Evolutionary conservation across 2,113 vertebrate genomes (phyloP).

Genomic region (Malurus melanocephalus): DNA sequence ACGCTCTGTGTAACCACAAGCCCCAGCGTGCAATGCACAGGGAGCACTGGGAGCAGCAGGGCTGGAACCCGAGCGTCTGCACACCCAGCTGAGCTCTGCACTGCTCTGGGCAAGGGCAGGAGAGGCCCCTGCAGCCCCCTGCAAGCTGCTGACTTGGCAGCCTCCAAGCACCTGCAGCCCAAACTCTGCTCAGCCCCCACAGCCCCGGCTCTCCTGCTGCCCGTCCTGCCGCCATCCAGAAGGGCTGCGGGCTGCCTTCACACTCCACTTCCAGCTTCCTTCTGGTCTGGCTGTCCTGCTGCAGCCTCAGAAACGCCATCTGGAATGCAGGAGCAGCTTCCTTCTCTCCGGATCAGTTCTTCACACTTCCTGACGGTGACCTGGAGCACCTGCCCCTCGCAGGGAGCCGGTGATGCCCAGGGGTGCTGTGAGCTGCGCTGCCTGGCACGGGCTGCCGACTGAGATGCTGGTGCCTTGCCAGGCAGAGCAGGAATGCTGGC

Average conservation of each 20-base stretch:
- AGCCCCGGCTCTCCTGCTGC: not conserved
- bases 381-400: not conserved
- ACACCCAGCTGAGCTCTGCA: not conserved
- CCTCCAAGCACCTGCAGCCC: not conserved
- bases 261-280: conserved; percentile 16
- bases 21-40: not conserved
- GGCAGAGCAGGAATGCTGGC: not conserved
- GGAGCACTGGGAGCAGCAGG: not conserved
- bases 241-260: not conserved
- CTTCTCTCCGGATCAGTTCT: not conserved
- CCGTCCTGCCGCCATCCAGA: not conserved
- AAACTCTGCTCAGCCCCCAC: not conserved
- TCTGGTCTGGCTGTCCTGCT: not conserved
- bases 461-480: not conserved
- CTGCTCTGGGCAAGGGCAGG: conserved; percentile 21
- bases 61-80: not conserved
- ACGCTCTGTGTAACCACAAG: rapidly evolving
- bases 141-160: conserved; percentile 27
- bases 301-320: conserved; percentile 9
- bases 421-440: not conserved
- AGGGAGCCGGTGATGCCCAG: not conserved
- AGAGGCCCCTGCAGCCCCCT: not conserved
- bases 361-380: not conserved
- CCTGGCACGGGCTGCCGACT: not conserved
- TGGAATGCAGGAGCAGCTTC: not conserved